Percentiles rank a stretch among this genome's conserved stretches.
These are phyloP conservation scores for Prosapia bicincta DNA, from an alignment of 2,888 invertebrate genomes.

Conservation along the genomic window DNA sequence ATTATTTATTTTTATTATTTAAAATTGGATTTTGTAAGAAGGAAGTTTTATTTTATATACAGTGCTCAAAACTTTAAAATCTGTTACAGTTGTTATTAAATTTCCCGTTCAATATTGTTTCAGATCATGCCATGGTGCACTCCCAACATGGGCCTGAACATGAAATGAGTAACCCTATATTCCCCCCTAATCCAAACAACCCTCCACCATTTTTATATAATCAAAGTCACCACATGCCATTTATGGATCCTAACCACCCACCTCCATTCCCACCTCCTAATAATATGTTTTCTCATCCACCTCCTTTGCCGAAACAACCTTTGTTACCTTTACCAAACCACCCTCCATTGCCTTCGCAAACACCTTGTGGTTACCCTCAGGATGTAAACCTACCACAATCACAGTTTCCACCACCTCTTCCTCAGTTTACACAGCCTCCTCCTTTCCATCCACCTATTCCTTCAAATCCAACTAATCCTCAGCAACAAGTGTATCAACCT, in stretches of 20 bases:
- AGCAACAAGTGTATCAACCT: not conserved
- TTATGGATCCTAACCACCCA: conserved; percentile 12
- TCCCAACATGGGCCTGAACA: not conserved
- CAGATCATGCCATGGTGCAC: conserved; percentile 37
- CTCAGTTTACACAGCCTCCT: conserved; percentile 8
- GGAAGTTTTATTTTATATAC: too few species aligned
- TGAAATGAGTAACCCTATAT: conserved; percentile 13
- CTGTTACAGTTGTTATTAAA: too few species aligned
- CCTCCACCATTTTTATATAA: conserved; percentile 13
- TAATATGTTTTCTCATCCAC: conserved; percentile 16
- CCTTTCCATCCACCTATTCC: conserved; percentile 26
- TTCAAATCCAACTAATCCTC: not conserved
- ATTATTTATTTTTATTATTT: too few species aligned
- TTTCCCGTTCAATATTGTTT: too few species aligned
- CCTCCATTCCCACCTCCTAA: conserved; percentile 14
- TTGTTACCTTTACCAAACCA: conserved; percentile 15
- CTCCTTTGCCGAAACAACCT: conserved; percentile 22
- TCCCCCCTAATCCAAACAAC: conserved; percentile 10
- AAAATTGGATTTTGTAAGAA: too few species aligned
- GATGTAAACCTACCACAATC: not conserved
- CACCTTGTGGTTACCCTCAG: not conserved
- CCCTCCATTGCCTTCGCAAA: not conserved
- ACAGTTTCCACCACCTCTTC: conserved; percentile 7
- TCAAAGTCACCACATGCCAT: conserved; percentile 9
- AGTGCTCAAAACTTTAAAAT: too few species aligned